A percentile compares a stretch with the other conserved stretches of the same genome.
Conservation (phyloP, 2,888 invertebrate genomes). For the Drosophila atroscutellata region DNA sequence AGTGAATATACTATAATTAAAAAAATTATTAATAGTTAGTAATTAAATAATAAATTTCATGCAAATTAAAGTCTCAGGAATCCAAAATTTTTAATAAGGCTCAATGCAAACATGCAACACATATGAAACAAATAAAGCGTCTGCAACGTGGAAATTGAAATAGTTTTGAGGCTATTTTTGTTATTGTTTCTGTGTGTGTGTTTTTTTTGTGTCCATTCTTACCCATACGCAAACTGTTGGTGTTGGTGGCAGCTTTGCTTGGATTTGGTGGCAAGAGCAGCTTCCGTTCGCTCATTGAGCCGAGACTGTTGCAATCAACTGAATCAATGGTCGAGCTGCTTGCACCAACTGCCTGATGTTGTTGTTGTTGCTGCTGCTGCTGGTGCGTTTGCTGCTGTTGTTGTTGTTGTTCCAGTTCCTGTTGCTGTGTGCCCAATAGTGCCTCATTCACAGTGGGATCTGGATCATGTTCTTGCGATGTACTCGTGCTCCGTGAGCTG, state of each 20-base stretch:
- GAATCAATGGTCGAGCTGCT: slow-evolving; percentile 85
- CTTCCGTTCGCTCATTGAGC: slow-evolving; percentile 83
- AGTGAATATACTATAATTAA: slow-evolving; percentile 31
- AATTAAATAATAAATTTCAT: slow-evolving; percentile 14
- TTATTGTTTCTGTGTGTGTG: slow-evolving; percentile 6
- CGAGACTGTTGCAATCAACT: slow-evolving; percentile 83
- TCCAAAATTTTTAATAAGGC: background rate
- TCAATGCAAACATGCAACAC: slow-evolving; percentile 22
- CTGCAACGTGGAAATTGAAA: background rate
- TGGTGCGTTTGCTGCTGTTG: slow-evolving; percentile 41
- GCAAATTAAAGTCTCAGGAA: slow-evolving; percentile 8
- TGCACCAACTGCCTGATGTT: slow-evolving; percentile 78
- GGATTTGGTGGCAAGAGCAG: slow-evolving; percentile 77
- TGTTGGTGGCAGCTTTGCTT: slow-evolving; percentile 59
- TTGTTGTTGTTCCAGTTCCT: slow-evolving; percentile 59
- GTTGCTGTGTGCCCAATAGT: slow-evolving; percentile 76
- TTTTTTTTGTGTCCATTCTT: slow-evolving; percentile 62
- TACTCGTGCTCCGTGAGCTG: slow-evolving; percentile 84
- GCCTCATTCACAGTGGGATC: slow-evolving; percentile 84
- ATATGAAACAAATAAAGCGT: slow-evolving; percentile 3
- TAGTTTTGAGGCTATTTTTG: background rate
- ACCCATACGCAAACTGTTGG: slow-evolving; percentile 83
- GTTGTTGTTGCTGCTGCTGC: slow-evolving; percentile 61
- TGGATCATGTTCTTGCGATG: slow-evolving; percentile 85
- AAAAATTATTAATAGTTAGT: slow-evolving; percentile 17